A percentile compares a stretch with the other conserved stretches of the same genome.
These are phyloP conservation scores for Procapra przewalskii DNA, from an alignment of 2,113 vertebrate species.

Conservation along the genomic window DNA sequence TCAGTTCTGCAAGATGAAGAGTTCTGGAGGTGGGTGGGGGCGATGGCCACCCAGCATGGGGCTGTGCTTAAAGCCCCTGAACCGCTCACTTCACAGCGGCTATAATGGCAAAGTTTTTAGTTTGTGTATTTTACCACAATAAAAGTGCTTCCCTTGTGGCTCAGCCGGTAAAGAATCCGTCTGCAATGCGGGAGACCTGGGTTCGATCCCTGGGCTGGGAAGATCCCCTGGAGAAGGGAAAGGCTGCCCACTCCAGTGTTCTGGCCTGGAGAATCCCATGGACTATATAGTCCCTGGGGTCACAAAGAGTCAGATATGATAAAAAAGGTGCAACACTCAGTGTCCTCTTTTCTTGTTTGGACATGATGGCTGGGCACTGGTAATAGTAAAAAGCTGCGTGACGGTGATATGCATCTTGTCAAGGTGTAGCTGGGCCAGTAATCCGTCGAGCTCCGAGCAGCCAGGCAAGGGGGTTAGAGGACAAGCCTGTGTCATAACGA, in stretches of 20 bases:
- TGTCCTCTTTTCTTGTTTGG: background rate
- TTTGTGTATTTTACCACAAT: background rate
- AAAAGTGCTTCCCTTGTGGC: no score
- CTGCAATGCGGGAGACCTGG: no score
- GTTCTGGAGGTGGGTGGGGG: background rate
- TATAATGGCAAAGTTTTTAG: rapidly evolving
- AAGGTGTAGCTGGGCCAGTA: rapidly evolving
- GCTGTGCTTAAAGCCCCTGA: background rate
- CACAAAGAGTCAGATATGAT: no score
- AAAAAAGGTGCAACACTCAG: no score
- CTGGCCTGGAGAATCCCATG: no score
- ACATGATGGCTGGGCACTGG: rapidly evolving
- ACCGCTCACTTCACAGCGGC: rapidly evolving
- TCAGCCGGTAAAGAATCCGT: no score
- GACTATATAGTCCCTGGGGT: no score
- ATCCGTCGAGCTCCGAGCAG: rapidly evolving
- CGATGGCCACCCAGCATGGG: rapidly evolving
- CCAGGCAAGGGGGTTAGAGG: rapidly evolving
- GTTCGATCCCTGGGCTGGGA: no score
- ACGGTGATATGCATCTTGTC: rapidly evolving
- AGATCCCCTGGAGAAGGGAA: no score
- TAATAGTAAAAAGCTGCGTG: no score
- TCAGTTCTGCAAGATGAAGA: background rate
- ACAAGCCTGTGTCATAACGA: rapidly evolving
- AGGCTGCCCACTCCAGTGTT: no score